Base-by-base conservation (phyloP, 2,797 vertebrate species). In the Syngnathus acus region DNA sequence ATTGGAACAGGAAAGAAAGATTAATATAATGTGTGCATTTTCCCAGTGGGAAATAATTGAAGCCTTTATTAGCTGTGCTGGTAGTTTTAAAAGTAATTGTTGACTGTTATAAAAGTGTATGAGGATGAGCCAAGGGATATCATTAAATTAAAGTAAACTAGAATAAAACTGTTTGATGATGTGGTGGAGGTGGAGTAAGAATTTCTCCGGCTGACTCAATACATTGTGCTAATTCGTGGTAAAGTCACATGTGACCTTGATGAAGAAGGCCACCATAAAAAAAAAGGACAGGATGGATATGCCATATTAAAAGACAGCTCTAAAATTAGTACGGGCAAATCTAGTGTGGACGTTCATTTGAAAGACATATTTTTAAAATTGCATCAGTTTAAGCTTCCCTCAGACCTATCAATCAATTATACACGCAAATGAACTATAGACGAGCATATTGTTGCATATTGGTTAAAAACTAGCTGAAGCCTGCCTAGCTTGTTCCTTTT, bases 291-390 rank as follows among this genome's bases (percentile, higher is more conserved):
- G 50, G 50, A 21, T 21, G n/a, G 50, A 51, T 51, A 51, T 21
- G n/a, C 10, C 9, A n/a, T 50, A 39, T 39, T 37, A 38, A 19
- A 59, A 59, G 4, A 7, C 55, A 17, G 55, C 55, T 58, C 55
- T 8, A 21, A 32, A 51, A 51, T 51, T 21, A 9, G n/a, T 59
- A 19, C 57, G 2, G 9, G 17, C 16, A 48, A 48, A 63, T 10
- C 6, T 8, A 43, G 17, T 62, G 9, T n/a, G n/a, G 40, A 66
- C 70, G 71, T 70, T 62, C 65, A 78, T 65, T 78, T 70, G 45
- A 70, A 70, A 82, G 73, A 62, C 67, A 83, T 80, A 73, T 81
- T 74, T 79, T 75, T 69, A 67, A 50, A 81, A 76, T 75, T 73
- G 67, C 74, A 71, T 84, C 39, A 26, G 17, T 71, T 63, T 69